Conservation (phyloP, 2,797 vertebrate species). For the Rhinophrynus dorsalis region DNA sequence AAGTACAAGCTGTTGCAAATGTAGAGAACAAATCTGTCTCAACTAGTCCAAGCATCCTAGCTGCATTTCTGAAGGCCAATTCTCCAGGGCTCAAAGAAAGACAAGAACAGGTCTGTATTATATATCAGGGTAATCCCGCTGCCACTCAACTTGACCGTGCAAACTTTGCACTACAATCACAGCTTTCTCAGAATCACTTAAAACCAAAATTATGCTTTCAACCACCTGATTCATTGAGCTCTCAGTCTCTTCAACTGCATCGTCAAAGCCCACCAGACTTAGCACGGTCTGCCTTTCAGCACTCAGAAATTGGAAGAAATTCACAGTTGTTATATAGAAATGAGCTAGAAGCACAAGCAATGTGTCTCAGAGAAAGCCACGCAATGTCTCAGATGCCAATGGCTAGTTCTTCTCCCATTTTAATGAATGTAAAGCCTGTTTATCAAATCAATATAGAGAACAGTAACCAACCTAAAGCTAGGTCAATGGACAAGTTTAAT, state of each 20-base stretch:
- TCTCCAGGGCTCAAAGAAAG: conserved; percentile 61
- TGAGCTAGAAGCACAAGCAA: conserved; percentile 59
- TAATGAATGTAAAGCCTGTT: conserved; percentile 57
- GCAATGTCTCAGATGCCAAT: conserved; percentile 45
- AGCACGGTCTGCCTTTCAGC: conserved; percentile 5
- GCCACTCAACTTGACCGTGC: conserved; percentile 48
- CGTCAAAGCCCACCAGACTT: conserved; percentile 27
- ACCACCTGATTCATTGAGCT: conserved; percentile 53
- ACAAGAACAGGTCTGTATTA: conserved; percentile 71
- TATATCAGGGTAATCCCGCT: conserved; percentile 59
- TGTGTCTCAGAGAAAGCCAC: fast-evolving
- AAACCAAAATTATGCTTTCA: conserved; percentile 46
- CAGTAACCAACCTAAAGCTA: conserved; percentile 56
- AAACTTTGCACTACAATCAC: conserved; percentile 15
- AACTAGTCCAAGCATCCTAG: conserved; percentile 88
- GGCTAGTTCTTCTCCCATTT: conserved; percentile 24
- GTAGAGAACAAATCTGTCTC: conserved; percentile 80
- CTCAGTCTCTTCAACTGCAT: conserved; percentile 15
- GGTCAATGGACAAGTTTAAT: conserved; percentile 1
- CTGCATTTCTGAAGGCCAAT: conserved; percentile 61
- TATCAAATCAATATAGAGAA: conserved; percentile 72
- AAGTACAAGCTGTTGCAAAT: conserved; percentile 86
- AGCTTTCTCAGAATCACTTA: background rate
- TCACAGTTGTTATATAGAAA: conserved; percentile 53
- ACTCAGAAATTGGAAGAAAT: conserved; percentile 17